Percentiles rank a stretch among this genome's conserved stretches.
Conservation (phyloP, 2,113 vertebrate species). For the Pedionomus torquatus region DNA sequence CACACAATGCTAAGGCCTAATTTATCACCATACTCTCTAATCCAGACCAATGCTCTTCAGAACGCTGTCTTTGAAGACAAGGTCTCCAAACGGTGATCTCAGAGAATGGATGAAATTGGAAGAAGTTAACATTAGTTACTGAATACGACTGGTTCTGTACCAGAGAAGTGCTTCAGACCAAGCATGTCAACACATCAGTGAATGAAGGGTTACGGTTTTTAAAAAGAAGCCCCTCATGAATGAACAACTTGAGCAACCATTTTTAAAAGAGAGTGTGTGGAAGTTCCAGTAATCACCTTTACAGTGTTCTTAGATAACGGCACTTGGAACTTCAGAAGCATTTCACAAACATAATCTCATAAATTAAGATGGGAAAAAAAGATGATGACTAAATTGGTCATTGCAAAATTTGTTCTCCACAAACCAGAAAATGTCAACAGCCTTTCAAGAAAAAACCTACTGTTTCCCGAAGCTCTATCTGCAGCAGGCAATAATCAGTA, state of each 20-base stretch:
- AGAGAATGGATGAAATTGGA: background rate
- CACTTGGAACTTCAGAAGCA: background rate
- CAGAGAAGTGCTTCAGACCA: background rate
- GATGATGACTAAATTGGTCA: background rate
- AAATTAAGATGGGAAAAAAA: background rate
- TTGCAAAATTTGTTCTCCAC: background rate
- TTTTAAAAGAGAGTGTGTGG: background rate
- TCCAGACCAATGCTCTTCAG: background rate
- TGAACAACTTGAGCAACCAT: background rate
- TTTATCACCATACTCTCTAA: background rate
- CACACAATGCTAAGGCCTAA: background rate
- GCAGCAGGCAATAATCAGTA: background rate
- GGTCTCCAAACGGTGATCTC: background rate
- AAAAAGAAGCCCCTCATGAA: background rate
- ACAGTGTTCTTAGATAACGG: background rate
- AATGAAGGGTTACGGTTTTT: background rate
- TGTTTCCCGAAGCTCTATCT: background rate
- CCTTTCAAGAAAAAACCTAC: background rate
- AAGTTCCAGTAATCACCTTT: background rate
- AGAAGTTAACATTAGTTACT: background rate
- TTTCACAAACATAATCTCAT: background rate
- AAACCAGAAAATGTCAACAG: background rate
- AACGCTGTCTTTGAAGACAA: fast-evolving
- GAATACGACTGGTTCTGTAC: background rate
- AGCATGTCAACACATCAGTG: background rate